Conservation (phyloP, 2,888 invertebrate species). For the Venusia cambrica region DNA sequence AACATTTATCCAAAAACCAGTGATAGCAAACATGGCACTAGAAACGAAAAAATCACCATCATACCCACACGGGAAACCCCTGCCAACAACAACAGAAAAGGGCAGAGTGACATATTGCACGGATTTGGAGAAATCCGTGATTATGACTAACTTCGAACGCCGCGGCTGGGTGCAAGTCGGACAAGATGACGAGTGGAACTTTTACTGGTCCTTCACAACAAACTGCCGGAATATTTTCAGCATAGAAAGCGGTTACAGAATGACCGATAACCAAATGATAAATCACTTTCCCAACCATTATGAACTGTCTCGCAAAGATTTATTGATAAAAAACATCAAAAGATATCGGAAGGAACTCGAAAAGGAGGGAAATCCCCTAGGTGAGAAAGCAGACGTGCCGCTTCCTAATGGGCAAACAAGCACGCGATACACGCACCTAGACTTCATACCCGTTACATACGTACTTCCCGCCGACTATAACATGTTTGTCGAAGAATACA, state of each 20-base stretch:
- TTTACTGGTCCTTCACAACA: slow-evolving; percentile 96
- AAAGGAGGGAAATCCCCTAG: slow-evolving; percentile 91
- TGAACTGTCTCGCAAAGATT: slow-evolving; percentile 96
- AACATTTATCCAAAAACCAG: slow-evolving; percentile 4
- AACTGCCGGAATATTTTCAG: slow-evolving; percentile 96
- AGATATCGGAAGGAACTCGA: slow-evolving; percentile 95
- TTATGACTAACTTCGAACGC: slow-evolving; percentile 95
- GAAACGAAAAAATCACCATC: slow-evolving; percentile 42
- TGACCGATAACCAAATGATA: slow-evolving; percentile 95
- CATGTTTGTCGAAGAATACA: slow-evolving; percentile 97
- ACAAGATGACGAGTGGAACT: slow-evolving; percentile 96
- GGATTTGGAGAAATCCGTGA: slow-evolving; percentile 96
- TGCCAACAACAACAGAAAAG: slow-evolving; percentile 40
- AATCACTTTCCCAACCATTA: slow-evolving; percentile 98
- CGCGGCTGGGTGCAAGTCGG: slow-evolving; percentile 93
- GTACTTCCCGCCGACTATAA: slow-evolving; percentile 97
- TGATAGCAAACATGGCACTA: slow-evolving; percentile 30
- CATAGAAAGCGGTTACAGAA: slow-evolving; percentile 94
- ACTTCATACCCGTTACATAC: slow-evolving; percentile 97
- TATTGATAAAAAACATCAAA: slow-evolving; percentile 97
- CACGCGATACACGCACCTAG: slow-evolving; percentile 88
- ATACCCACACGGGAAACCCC: slow-evolving; percentile 35
- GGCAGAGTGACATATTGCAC: slow-evolving; percentile 81
- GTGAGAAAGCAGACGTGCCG: slow-evolving; percentile 83
- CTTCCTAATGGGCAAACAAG: slow-evolving; percentile 83